Evolutionary conservation across 2,113 vertebrate genomes (phyloP).

Genomic region (Gobius niger): DNA sequence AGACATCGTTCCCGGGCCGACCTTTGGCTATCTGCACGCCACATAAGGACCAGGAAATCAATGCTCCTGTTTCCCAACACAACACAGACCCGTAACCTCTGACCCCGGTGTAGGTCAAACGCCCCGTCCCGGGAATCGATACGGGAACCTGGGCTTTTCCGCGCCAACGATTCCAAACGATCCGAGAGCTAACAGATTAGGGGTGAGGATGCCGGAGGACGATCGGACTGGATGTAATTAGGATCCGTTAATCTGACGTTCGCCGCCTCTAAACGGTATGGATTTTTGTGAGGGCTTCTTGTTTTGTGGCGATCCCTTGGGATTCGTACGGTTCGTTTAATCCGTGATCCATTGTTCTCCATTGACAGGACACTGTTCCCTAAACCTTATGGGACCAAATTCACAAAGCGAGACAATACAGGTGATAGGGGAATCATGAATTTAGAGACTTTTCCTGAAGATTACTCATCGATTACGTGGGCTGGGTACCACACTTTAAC

Average conservation of each 20-base stretch:
- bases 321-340: too few species aligned
- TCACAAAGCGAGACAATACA: too few species aligned
- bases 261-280: neutral
- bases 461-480: too few species aligned
- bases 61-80: slow-evolving; percentile 40
- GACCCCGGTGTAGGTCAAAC: slow-evolving; percentile 32
- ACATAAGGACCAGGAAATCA: slow-evolving; percentile 19
- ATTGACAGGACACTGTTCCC: too few species aligned
- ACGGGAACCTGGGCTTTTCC: slow-evolving; percentile 22
- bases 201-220: neutral
- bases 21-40: slow-evolving; percentile 21
- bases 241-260: neutral
- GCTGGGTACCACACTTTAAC: too few species aligned
- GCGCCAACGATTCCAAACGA: slow-evolving; percentile 5
- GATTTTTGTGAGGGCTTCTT: neutral
- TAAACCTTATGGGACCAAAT: too few species aligned
- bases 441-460: too few species aligned
- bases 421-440: too few species aligned
- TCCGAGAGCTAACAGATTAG: slow-evolving; percentile 14
- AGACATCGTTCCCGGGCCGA: too few species aligned
- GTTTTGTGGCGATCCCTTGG: neutral
- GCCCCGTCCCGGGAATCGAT: slow-evolving; percentile 38
- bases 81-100: slow-evolving; percentile 42
- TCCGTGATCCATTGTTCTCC: too few species aligned
- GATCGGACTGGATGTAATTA: neutral